Conservation (phyloP, 2,797 vertebrate genomes). For the Enoplosus armatus region DNA sequence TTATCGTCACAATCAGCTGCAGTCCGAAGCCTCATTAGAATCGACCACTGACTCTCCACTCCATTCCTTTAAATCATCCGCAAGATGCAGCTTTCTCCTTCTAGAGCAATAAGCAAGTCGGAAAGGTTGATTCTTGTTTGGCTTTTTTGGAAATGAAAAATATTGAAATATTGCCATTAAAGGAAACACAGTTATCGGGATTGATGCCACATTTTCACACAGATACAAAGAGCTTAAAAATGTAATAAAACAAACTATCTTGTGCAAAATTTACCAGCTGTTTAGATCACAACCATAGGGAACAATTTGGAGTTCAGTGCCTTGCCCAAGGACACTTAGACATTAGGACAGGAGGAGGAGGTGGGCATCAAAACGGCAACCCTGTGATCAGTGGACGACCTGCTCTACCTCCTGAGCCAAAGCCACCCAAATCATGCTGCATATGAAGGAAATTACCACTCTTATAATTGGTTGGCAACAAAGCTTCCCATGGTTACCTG, state of each 20-base stretch:
- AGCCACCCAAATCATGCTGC: not conserved
- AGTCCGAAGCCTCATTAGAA: slow-evolving; percentile 72
- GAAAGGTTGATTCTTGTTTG: slow-evolving; percentile 6
- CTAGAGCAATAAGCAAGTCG: not conserved
- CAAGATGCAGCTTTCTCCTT: slow-evolving; percentile 42
- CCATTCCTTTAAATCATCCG: slow-evolving; percentile 45
- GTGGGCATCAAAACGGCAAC: not conserved
- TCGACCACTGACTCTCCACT: slow-evolving; percentile 69
- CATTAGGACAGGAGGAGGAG: not conserved
- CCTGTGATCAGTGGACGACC: not conserved
- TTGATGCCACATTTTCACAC: not conserved
- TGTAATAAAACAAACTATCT: not conserved
- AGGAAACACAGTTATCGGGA: not conserved
- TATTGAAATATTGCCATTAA: not conserved
- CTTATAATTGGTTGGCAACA: not conserved
- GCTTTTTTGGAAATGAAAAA: not conserved
- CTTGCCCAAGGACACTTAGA: not conserved
- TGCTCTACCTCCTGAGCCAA: not conserved
- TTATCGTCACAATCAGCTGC: slow-evolving; percentile 74
- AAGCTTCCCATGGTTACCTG: slow-evolving; percentile 2
- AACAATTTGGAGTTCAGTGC: too few relatives aligned
- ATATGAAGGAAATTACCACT: not conserved
- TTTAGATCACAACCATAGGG: not conserved
- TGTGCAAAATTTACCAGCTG: not conserved
- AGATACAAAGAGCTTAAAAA: not conserved